Evolutionary conservation across 2,888 invertebrate genomes (phyloP).

Genomic region (Hymenopus coronatus): DNA sequence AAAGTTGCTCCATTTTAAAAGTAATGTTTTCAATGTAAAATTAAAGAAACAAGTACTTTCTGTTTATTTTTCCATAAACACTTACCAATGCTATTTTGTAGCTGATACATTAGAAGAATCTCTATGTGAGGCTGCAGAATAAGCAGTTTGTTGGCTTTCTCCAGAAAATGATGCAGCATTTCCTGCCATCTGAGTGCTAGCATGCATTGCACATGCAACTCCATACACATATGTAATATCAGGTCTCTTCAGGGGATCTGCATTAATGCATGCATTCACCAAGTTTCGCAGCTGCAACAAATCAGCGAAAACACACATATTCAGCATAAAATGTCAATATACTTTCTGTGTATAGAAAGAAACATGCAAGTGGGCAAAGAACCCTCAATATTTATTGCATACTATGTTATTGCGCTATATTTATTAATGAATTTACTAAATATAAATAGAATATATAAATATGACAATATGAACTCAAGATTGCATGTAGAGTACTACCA

Average conservation of each 20-base stretch:
- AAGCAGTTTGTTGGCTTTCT: background rate
- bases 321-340: background rate
- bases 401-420: background rate
- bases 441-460: no score
- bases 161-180: conserved; percentile 27
- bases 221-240: conserved; percentile 50
- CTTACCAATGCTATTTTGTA: background rate
- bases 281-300: conserved; percentile 50
- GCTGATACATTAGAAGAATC: background rate
- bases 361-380: no score
- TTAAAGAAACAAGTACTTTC: no score
- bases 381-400: no score
- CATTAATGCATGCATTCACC: conserved; percentile 52
- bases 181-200: conserved; percentile 21
- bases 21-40: no score
- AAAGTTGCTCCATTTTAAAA: no score
- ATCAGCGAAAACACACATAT: conserved; percentile 19
- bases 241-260: conserved; percentile 52
- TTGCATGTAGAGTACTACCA: no score
- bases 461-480: no score
- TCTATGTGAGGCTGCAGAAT: background rate
- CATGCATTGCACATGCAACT: conserved; percentile 47
- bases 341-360: background rate
- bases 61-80: background rate
- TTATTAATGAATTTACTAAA: no score